Conservation (phyloP, 2,888 invertebrate genomes). For the Mystacides longicornis region DNA sequence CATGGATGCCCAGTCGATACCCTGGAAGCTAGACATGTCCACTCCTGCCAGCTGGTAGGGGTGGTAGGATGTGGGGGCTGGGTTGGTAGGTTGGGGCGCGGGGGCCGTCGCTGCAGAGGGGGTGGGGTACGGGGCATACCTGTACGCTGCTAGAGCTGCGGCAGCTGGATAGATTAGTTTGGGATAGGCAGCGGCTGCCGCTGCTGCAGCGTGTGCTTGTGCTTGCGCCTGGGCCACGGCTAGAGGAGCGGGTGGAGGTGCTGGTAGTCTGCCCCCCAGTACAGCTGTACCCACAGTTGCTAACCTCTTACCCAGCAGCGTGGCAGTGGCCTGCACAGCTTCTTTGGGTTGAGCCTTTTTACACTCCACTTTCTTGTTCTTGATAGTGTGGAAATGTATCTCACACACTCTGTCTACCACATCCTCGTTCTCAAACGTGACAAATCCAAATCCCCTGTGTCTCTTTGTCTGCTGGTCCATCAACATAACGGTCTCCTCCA, state of each 20-base stretch:
- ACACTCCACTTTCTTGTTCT: conserved; percentile 86
- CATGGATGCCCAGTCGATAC: conserved; percentile 86
- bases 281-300: conserved; percentile 47
- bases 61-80: conserved; percentile 63
- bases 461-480: conserved; percentile 92
- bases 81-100: conserved; percentile 53
- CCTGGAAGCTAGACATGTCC: conserved; percentile 88
- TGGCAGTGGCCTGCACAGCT: conserved; percentile 67
- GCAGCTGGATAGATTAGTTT: conserved; percentile 30
- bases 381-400: conserved; percentile 87
- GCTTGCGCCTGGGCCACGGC: conserved; percentile 47
- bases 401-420: conserved; percentile 90
- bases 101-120: conserved; percentile 45
- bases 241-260: conserved; percentile 48
- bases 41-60: conserved; percentile 81
- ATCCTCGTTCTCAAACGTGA: conserved; percentile 86
- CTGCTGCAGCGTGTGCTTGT: conserved; percentile 40
- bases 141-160: conserved; percentile 45
- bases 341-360: conserved; percentile 90
- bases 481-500: conserved; percentile 86
- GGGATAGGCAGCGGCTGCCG: conserved; percentile 41
- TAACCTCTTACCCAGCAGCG: conserved; percentile 62
- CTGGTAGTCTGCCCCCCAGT: conserved; percentile 47
- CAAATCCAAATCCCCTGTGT: conserved; percentile 86
- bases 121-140: conserved; percentile 44